Evolutionary conservation across 2,797 vertebrate species (phyloP).

Genomic region (Hemibagrus guttatus): DNA sequence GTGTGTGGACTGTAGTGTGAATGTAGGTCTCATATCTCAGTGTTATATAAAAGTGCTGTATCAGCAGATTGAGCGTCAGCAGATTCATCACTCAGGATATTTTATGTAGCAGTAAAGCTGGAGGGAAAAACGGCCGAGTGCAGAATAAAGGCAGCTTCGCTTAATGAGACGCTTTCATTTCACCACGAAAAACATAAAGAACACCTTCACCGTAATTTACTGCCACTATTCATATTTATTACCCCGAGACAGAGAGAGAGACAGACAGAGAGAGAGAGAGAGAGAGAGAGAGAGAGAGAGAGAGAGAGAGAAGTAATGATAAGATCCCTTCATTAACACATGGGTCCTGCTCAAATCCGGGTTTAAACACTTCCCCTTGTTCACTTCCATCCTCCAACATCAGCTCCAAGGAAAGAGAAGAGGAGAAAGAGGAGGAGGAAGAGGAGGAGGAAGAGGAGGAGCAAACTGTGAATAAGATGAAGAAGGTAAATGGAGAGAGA

Average conservation of each 20-base stretch:
- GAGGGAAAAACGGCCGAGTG: conserved; percentile 42
- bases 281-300: conserved; percentile 2
- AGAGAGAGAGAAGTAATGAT: not conserved
- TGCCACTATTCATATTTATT: conserved; percentile 44
- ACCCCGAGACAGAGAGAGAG: not conserved
- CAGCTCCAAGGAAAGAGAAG: not conserved
- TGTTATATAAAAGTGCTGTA: conserved; percentile 51
- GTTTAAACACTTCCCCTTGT: not conserved
- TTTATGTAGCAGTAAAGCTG: conserved; percentile 60
- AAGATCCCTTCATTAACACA: not conserved
- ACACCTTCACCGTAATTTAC: conserved; percentile 51
- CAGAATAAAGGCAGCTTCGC: conserved; percentile 41
- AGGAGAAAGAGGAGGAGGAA: not conserved
- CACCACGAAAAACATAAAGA: conserved; percentile 55
- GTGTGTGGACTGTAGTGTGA: conserved; percentile 8
- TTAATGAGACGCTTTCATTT: conserved; percentile 68
- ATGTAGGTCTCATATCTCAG: conserved; percentile 58
- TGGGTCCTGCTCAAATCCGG: not conserved
- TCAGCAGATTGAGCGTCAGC: conserved; percentile 67
- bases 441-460: not conserved
- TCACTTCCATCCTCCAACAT: not conserved
- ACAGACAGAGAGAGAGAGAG: not conserved
- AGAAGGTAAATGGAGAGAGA: not conserved
- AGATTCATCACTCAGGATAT: conserved; percentile 43
- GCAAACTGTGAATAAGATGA: no score